Evolutionary conservation across 2,797 vertebrate species (phyloP).

Genomic region (Cyprinodon diabolis): DNA sequence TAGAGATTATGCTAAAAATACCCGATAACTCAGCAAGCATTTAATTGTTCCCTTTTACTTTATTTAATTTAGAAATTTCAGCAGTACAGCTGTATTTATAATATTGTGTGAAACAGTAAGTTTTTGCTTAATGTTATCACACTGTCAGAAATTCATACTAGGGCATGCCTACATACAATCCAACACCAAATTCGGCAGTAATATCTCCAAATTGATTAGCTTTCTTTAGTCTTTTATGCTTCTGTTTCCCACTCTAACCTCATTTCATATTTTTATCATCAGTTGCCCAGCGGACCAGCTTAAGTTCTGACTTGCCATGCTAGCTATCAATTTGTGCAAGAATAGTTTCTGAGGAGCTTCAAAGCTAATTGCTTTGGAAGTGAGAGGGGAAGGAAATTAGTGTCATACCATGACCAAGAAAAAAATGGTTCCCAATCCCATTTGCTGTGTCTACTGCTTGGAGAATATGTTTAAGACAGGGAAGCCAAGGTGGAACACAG

Average conservation of each 20-base stretch:
- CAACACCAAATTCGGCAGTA: background rate
- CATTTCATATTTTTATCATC: slow-evolving; percentile 83
- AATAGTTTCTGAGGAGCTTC: slow-evolving; percentile 83
- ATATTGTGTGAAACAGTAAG: no score
- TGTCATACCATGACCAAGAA: slow-evolving; percentile 79
- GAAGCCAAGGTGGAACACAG: slow-evolving; percentile 68
- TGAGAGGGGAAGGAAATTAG: slow-evolving; percentile 84
- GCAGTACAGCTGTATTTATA: no score
- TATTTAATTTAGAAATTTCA: no score
- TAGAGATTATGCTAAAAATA: no score
- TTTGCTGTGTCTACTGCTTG: slow-evolving; percentile 78
- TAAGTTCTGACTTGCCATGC: slow-evolving; percentile 81
- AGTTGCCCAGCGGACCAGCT: slow-evolving; percentile 78
- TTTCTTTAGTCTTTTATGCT: slow-evolving; percentile 68
- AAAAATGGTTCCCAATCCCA: slow-evolving; percentile 76
- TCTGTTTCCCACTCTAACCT: slow-evolving; percentile 67
- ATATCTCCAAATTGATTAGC: slow-evolving; percentile 61
- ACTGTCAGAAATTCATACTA: no score
- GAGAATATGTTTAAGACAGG: slow-evolving; percentile 71
- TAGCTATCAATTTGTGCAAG: slow-evolving; percentile 80
- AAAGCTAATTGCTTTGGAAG: slow-evolving; percentile 87
- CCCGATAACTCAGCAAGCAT: no score
- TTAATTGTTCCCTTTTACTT: no score
- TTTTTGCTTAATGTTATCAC: no score
- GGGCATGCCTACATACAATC: background rate